These are phyloP conservation scores for Epinephelus moara DNA, from an alignment of 2,113 vertebrate genomes.

Conservation along the genomic window DNA sequence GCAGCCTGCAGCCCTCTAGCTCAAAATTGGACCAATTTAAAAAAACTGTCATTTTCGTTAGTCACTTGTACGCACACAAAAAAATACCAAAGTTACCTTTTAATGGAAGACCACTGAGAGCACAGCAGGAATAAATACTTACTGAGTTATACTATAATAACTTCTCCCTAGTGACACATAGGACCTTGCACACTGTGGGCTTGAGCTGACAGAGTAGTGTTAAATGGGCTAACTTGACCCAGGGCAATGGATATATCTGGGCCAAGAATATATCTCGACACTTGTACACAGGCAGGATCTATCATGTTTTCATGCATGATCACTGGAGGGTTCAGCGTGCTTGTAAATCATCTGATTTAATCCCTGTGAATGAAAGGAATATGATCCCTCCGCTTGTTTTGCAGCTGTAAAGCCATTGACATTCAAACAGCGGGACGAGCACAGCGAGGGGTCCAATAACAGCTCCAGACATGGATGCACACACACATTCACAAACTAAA, in stretches of 20 bases:
- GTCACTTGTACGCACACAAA: too few relatives aligned
- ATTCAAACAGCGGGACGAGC: slow-evolving; percentile 43
- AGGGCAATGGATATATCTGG: not conserved
- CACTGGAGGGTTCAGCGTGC: slow-evolving; percentile 10
- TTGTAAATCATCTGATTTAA: slow-evolving; percentile 51
- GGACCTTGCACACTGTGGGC: not conserved
- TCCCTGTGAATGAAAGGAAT: slow-evolving; percentile 48
- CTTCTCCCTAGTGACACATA: not conserved
- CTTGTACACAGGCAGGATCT: slow-evolving; percentile 27
- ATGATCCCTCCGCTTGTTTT: slow-evolving; percentile 50
- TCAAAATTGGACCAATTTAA: too few relatives aligned
- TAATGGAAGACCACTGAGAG: not conserved
- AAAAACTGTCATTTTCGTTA: too few relatives aligned
- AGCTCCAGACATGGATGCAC: not conserved
- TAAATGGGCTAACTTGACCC: slow-evolving; percentile 18
- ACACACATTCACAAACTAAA: not conserved
- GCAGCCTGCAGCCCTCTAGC: too few relatives aligned
- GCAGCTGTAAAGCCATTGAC: slow-evolving; percentile 48
- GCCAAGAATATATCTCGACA: slow-evolving; percentile 33
- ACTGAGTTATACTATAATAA: not conserved
- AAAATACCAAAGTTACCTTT: too few relatives aligned
- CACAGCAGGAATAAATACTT: not conserved
- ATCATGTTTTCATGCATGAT: slow-evolving; percentile 30
- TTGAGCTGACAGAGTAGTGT: slow-evolving; percentile 1
- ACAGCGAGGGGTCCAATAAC: slow-evolving; percentile 30